phyloP scores from a whole-genome alignment of 1,140 invertebrate genomes.

The Drosophila triauraria region DNA sequence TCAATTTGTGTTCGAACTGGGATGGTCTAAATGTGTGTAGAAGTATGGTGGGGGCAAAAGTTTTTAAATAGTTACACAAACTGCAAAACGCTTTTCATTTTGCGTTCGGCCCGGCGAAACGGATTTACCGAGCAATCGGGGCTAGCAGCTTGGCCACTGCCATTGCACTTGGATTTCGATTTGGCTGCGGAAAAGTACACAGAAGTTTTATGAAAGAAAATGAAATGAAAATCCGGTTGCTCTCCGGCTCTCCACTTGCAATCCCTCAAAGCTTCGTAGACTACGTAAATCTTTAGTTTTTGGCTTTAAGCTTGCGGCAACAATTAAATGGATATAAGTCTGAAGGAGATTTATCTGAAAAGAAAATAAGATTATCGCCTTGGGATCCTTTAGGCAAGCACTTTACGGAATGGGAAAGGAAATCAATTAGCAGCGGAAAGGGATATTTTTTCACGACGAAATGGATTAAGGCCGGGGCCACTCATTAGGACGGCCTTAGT shows the following conservation, averaged over 20 bases:
- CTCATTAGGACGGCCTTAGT: constrained; percentile 27
- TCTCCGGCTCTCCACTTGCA: neutral
- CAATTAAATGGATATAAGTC: constrained; percentile 64
- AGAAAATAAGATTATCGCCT: constrained; percentile 24
- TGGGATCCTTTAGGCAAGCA: constrained; percentile 15
- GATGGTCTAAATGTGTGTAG: neutral
- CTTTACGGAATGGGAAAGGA: constrained; percentile 5
- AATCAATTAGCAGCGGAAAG: constrained; percentile 32
- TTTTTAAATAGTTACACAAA: constrained; percentile 75
- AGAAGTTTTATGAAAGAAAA: constrained; percentile 76
- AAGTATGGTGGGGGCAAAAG: constrained; percentile 33
- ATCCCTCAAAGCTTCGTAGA: constrained; percentile 47
- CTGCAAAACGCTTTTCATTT: constrained; percentile 66
- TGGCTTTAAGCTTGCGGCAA: constrained; percentile 61
- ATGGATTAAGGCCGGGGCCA: constrained; percentile 30
- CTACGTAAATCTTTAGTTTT: constrained; percentile 50
- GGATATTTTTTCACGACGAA: constrained; percentile 21
- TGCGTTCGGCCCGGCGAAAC: constrained; percentile 41
- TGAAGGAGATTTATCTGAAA: constrained; percentile 9
- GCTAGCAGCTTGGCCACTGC: constrained; percentile 33
- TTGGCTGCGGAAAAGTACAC: constrained; percentile 67
- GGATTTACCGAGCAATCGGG: constrained; percentile 62
- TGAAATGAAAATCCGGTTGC: constrained; percentile 68
- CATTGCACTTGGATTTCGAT: constrained; percentile 67
- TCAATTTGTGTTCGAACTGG: constrained; percentile 24